Percentiles rank a stretch among this genome's conserved stretches.
These are phyloP conservation scores for Saguinus midas DNA, from an alignment of 2,113 vertebrate species.

Conservation along the genomic window DNA sequence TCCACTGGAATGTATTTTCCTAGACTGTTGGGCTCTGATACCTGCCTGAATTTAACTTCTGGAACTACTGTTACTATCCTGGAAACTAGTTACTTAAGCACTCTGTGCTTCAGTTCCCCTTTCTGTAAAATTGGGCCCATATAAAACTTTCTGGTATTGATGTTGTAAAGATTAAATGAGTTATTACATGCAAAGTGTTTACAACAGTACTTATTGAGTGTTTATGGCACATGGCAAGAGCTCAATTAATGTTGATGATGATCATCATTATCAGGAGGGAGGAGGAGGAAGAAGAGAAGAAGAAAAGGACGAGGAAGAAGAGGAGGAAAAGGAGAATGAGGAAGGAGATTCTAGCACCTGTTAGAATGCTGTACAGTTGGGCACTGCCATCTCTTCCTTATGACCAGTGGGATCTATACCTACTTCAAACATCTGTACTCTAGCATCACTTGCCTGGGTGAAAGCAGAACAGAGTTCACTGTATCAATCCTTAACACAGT, in stretches of 20 bases:
- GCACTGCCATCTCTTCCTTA: fast-evolving
- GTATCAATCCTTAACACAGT: not conserved
- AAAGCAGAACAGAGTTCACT: not conserved
- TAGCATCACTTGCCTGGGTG: not conserved
- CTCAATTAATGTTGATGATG: not conserved
- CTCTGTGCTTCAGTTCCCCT: not conserved
- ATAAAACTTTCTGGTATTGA: not conserved
- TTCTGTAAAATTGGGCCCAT: not conserved
- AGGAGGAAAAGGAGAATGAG: no score
- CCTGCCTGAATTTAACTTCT: not conserved
- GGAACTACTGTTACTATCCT: not conserved
- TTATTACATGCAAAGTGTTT: not conserved
- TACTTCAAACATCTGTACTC: not conserved
- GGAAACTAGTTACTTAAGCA: not conserved
- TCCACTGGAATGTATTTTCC: not conserved
- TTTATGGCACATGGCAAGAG: not conserved
- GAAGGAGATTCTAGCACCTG: fast-evolving
- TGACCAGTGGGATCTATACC: not conserved
- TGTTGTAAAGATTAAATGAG: not conserved
- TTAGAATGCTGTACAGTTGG: not conserved
- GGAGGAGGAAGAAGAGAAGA: no score
- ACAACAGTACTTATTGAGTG: not conserved
- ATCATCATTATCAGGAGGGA: not conserved
- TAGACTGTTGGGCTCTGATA: not conserved
- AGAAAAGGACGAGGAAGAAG: not conserved